Percentiles rank a stretch among this genome's conserved stretches.
Evolutionary conservation across 2,113 vertebrate species (phyloP).

Genomic region (Ginglymostoma cirratum): DNA sequence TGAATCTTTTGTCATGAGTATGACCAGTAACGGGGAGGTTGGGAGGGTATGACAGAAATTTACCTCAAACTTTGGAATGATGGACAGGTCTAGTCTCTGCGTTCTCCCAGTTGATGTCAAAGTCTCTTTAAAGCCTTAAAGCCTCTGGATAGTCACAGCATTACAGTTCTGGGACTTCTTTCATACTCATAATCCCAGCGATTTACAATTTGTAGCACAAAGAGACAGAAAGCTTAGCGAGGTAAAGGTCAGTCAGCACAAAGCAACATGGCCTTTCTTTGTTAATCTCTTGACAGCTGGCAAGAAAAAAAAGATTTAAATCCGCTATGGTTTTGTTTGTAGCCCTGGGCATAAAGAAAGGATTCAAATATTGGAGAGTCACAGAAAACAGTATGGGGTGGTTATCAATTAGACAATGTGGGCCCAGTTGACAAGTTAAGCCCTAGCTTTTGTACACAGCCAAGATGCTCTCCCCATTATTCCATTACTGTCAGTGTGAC

Average conservation of each 20-base stretch:
- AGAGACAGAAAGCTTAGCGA: conserved; percentile 25
- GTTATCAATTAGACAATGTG: conserved; percentile 16
- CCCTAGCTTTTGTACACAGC: background rate
- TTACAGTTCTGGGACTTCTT: background rate
- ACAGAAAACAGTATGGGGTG: background rate
- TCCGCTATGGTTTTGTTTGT: background rate
- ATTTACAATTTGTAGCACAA: conserved; percentile 23
- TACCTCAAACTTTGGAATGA: background rate
- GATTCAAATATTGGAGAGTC: conserved; percentile 20
- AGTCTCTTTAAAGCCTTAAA: background rate
- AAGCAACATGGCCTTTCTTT: conserved; percentile 9
- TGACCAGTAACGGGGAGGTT: no score
- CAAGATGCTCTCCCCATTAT: background rate
- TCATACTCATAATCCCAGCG: conserved; percentile 23
- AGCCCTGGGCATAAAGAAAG: background rate
- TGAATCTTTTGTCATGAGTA: no score
- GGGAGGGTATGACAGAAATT: background rate
- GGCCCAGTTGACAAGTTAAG: conserved; percentile 17
- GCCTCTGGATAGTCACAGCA: background rate
- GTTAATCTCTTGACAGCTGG: conserved; percentile 35
- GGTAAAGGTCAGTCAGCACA: conserved; percentile 10
- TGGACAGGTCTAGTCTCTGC: background rate
- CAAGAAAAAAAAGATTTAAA: conserved; percentile 22
- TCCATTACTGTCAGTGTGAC: background rate
- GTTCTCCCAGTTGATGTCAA: background rate